Evolutionary conservation across 2,797 vertebrate genomes (phyloP), one percentile per base, ranked within the genome.

Genomic region (Anabas testudineus): DNA sequence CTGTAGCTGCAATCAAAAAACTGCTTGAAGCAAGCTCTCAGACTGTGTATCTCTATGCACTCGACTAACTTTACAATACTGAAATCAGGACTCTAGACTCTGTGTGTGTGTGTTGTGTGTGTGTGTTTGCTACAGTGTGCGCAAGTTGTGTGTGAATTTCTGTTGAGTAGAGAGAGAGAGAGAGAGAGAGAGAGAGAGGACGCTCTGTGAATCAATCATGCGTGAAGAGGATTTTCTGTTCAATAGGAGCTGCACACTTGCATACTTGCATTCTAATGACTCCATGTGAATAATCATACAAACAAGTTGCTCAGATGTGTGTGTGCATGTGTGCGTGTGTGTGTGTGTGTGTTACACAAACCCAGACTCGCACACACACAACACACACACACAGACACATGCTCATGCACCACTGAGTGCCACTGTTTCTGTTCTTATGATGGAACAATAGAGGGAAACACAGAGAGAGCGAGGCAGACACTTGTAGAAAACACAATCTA

Each of bases 181-280:
- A 65, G 80, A 45, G 76, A 53, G 67, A 67, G 55, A 58, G 64
- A 76, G 56, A 46, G 73, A 57, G 80, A 65, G 80, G 49, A 68
- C 5, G 41, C 76, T 85, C 76, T 85, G 74, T 86, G 85, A 85
- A 72, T 90, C 86, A 89, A 83, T 90, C 87, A 87, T 88, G 90
- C 87, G 54, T 90, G 88, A 90, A 90, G 86, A 90, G 83, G 84
- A 90, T 89, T 87, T 89, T 89, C 87, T 87, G 85, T 90, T 91
- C 86, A 90, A 84, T 86, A 83, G 80, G 80, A 91, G 88, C 87
- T 81, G 75, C 85, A 88, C 81, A 88, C 90, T 91, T 92, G 90
- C 92, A 93, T 88, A 90, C 90, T 87, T 91, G 91, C 91, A 93
- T 94, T 87, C 90, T 93, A 93, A 94, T 92, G 90, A 87, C 83